Base-by-base conservation (phyloP, 1,140 invertebrate species). In the Littorina saxatilis region DNA sequence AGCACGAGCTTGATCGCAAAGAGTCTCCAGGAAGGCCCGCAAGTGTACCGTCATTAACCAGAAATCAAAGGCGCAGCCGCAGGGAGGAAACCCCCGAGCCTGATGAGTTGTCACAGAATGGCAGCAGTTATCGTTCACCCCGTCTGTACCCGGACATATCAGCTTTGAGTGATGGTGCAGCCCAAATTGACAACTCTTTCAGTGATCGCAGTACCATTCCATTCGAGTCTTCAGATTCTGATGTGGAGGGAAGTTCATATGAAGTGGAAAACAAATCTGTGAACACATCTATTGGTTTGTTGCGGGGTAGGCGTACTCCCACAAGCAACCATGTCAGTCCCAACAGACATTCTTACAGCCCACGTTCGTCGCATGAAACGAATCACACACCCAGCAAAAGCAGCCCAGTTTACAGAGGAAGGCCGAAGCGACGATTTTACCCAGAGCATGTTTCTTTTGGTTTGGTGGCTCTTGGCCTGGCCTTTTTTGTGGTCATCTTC, bases 221-320 rank as follows among this genome's bases (percentile, higher is more conserved):
- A n/a, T 85, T 87, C 79, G 89, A 90, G 52, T 89, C 88, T 52
- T 88, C 88, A 13, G 89, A 90, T 68, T 87, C 84, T 37, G 89
- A 89, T 63, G 63, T 84, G 20, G 89, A 90, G 66, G 87, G 87
- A 50, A 89, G 89, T 79, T 80, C 85, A 2, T 88, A 87, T 81
- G 85, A 87, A 66, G 88, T 89, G 23, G 87, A 87, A 76, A 89
- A 89, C 79, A 88, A 88, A 73, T 89, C 87, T 20, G 83, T 89
- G 27, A 89, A 89, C 78, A 90, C 87, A 40, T 87, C 86, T 27
- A 87, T 89, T 68, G 20, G 76, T 79, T 75, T 75, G 20, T 61
- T 27, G 37, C 29, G 55, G 29, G 55, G 68, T 66, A 52, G 63
- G 40, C 80, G 50, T 23, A 63, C 55, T 9, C 76, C 76, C 23